Evolutionary conservation across 2,888 invertebrate species (phyloP), one percentile per base, ranked within the genome.

Genomic region (Proisotoma minuta): DNA sequence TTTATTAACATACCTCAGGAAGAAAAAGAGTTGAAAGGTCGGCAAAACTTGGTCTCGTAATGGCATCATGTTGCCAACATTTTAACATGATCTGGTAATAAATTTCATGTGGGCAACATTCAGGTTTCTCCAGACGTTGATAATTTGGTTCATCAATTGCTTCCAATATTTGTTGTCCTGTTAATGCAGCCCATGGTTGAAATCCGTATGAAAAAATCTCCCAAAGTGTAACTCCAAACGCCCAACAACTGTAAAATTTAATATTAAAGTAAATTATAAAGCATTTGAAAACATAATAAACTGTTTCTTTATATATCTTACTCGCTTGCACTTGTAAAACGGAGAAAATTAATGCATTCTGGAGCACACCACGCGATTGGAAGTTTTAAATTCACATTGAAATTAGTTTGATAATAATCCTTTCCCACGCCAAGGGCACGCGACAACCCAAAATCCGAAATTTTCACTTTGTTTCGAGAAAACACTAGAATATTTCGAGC

Each of bases 331-430:
- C 39, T 34, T 34, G 10, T 98, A 99, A n/a, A n/a, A n/a, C 34
- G 86, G 64, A 98, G 82, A 78, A 91, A 97, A 72, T 93, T 89
- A 74, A 99, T 97, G 77, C 94, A 95, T 79, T 99, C 98, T 0
- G 98, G 97, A 0, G 98, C 97, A 81, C 97, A 97, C 98, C 98
- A 98, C 2, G 98, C 98, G 69, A 98, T 96, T 1, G 98, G 98
- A 62, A 99, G 81, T 79, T 97, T 97, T 64, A 98, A 83, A 81
- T 95, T 95, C 39, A 96, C 94, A 77, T 93, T 95, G 78, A 96
- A 96, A 81, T 98, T 97, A 2, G 95, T 96, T 78, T 97, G 95
- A 77, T 99, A 99, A 78, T 99, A 99, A 78, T 99, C 97, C 78
- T 98, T 98, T 27, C 97, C 98, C 52, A 94, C 93, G 1, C 98